Conservation (phyloP, 2,797 vertebrate species). For the Decapterus maruadsi region DNA sequence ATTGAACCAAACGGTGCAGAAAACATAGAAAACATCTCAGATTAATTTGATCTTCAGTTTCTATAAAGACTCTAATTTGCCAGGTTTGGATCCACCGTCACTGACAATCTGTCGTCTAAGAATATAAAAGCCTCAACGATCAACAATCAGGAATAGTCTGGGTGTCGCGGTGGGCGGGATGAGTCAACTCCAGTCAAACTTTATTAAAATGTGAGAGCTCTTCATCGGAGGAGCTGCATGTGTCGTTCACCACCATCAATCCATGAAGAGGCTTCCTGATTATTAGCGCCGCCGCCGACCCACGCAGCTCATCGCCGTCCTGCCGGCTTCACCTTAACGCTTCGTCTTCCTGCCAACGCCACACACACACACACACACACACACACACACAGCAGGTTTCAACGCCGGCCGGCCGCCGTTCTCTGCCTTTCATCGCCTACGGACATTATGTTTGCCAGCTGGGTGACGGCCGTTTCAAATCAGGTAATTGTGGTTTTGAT, state of each 20-base stretch:
- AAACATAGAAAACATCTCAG: no score
- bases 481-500: constrained; percentile 65
- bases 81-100: no score
- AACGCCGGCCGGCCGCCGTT: constrained; percentile 6
- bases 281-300: background rate
- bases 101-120: no score
- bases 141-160: background rate
- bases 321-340: constrained; percentile 37
- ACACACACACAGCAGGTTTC: background rate
- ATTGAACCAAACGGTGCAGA: no score
- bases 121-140: no score
- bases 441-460: constrained; percentile 49
- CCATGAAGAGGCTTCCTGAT: background rate
- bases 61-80: no score
- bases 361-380: background rate
- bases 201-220: background rate
- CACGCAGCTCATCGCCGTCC: constrained; percentile 43
- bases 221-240: background rate
- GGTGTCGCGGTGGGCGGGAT: background rate
- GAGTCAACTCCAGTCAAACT: background rate
- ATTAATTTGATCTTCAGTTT: no score
- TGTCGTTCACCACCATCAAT: background rate
- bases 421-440: constrained; percentile 41
- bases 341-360: background rate
- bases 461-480: constrained; percentile 55